Evolutionary conservation across 2,888 invertebrate genomes (phyloP).

Genomic region (Orthonychiurus folsomi): DNA sequence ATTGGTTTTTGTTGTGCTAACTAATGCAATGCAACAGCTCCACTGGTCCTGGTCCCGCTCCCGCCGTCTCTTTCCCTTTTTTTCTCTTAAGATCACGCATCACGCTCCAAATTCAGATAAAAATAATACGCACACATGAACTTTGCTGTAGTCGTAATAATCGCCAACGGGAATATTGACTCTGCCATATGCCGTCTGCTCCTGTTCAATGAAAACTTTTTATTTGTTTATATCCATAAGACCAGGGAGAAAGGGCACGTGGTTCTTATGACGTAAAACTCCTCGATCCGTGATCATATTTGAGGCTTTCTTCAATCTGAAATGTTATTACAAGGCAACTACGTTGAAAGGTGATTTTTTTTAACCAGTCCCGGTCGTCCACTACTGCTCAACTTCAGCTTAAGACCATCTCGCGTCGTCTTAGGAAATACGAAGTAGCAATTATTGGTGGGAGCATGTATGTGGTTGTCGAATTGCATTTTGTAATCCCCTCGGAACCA

Average conservation of each 20-base stretch:
- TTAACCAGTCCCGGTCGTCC: too few relatives aligned
- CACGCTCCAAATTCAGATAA: background rate
- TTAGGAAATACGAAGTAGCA: too few relatives aligned
- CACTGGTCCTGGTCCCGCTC: background rate
- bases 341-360: too few relatives aligned
- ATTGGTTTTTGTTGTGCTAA: background rate
- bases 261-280: background rate
- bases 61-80: background rate
- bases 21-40: too few relatives aligned
- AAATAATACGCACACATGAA: background rate
- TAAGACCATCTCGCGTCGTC: too few relatives aligned
- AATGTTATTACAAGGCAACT: slow-evolving; percentile 1
- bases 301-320: background rate
- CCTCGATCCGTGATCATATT: background rate
- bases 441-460: too few relatives aligned
- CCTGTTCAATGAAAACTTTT: background rate
- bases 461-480: too few relatives aligned
- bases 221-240: too few relatives aligned
- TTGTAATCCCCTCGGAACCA: too few relatives aligned
- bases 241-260: too few relatives aligned
- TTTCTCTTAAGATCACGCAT: background rate
- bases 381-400: too few relatives aligned
- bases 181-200: too few relatives aligned
- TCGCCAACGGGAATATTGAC: background rate
- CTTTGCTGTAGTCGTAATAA: background rate